Evolutionary conservation across 2,113 vertebrate species (phyloP).

Genomic region (Laticauda laticaudata): DNA sequence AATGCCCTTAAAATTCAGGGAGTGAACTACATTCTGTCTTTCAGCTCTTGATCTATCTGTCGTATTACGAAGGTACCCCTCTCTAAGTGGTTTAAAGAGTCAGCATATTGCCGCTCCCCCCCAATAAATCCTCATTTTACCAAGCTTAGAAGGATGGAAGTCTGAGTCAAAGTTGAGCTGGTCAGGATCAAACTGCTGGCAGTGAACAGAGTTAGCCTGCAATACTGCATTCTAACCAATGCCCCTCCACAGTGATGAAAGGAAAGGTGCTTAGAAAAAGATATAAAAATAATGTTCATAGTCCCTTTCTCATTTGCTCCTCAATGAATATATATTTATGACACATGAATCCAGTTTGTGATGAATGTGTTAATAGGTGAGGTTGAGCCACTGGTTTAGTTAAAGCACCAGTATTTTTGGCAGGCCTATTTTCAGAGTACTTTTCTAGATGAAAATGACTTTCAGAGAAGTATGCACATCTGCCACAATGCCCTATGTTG

Average conservation of each 20-base stretch:
- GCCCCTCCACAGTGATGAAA: neutral
- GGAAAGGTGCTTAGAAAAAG: neutral
- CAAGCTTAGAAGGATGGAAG: too few relatives aligned
- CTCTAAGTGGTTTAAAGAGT: too few relatives aligned
- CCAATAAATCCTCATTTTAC: too few relatives aligned
- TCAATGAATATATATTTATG: neutral
- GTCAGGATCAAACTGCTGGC: too few relatives aligned
- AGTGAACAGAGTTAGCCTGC: too few relatives aligned
- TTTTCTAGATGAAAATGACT: neutral
- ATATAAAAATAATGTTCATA: neutral
- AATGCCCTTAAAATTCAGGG: neutral
- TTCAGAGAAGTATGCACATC: neutral
- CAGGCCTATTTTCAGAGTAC: neutral
- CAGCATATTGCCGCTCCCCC: too few relatives aligned
- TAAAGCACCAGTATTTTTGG: neutral
- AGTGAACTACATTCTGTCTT: neutral
- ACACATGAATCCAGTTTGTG: neutral
- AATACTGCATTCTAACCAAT: too few relatives aligned
- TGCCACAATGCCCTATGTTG: neutral
- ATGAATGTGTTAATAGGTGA: neutral
- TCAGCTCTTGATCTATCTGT: neutral
- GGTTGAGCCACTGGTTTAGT: neutral
- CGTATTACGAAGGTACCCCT: too few relatives aligned
- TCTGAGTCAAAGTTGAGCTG: too few relatives aligned
- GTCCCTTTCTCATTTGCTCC: neutral